These are phyloP conservation scores for Latrodectus hesperus DNA, from an alignment of 2,888 invertebrate species.

Conservation along the genomic window DNA sequence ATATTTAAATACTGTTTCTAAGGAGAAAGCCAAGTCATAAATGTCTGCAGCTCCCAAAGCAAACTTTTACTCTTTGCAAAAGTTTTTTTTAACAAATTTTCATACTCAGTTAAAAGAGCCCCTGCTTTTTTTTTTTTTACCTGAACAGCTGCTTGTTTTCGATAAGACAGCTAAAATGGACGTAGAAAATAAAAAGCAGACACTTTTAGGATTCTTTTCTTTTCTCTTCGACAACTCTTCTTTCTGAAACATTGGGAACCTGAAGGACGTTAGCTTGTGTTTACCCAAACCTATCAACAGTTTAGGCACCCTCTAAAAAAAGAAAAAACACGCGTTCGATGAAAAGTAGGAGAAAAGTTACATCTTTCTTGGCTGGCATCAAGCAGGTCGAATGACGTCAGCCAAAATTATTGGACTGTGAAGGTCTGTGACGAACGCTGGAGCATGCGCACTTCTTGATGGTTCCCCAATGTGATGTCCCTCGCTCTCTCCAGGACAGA, in stretches of 20 bases:
- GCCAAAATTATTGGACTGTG: constrained; percentile 52
- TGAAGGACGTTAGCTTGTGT: constrained; percentile 66
- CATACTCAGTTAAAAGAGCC: not conserved
- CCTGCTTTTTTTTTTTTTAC: not conserved
- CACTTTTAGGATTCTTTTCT: constrained; percentile 9
- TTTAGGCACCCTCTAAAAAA: constrained; percentile 39
- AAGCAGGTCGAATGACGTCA: constrained; percentile 54
- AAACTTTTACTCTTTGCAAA: not conserved
- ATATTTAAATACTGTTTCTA: too few relatives aligned
- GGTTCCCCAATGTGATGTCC: not conserved
- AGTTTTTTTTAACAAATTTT: not conserved
- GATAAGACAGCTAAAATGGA: constrained; percentile 2
- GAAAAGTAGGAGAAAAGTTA: constrained; percentile 50
- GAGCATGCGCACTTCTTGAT: constrained; percentile 1
- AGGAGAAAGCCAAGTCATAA: not conserved
- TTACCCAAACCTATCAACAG: constrained; percentile 65
- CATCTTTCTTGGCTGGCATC: constrained; percentile 58
- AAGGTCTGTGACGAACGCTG: constrained; percentile 29
- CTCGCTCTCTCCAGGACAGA: constrained; percentile 19
- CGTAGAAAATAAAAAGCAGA: constrained; percentile 2
- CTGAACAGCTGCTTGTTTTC: constrained; percentile 3
- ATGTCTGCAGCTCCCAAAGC: not conserved
- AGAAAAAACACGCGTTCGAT: constrained; percentile 8
- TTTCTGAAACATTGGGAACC: constrained; percentile 15
- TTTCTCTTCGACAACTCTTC: not conserved